phyloP scores from a whole-genome alignment of 2,888 invertebrate species.

The Endotricha flammealis region DNA sequence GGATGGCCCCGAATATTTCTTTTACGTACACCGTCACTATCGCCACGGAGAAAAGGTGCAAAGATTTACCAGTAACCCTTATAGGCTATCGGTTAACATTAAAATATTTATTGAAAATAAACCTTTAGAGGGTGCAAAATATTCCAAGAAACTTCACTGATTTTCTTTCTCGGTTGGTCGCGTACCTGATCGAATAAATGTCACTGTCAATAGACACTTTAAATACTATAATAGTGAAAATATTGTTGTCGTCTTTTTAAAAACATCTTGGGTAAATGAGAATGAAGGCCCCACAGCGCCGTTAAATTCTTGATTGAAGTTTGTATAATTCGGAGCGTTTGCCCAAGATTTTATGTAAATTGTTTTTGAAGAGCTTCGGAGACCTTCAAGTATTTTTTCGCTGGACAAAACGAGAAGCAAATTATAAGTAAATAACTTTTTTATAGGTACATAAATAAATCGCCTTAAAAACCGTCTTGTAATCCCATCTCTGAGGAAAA shows the following conservation, averaged over 20 bases:
- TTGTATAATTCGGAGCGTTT: conserved; percentile 57
- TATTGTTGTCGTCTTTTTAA: too few relatives aligned
- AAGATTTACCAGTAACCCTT: conserved; percentile 59
- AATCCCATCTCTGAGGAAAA: conserved; percentile 4
- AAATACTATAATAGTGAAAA: too few relatives aligned
- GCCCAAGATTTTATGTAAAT: conserved; percentile 59
- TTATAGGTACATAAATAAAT: conserved; percentile 26
- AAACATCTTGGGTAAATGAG: too few relatives aligned
- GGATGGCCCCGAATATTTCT: conserved; percentile 63
- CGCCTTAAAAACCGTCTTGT: conserved; percentile 21
- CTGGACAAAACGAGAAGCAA: conserved; percentile 31
- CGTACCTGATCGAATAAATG: too few relatives aligned
- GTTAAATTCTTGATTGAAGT: conserved; percentile 50
- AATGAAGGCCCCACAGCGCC: neutral
- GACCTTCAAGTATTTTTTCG: conserved; percentile 29
- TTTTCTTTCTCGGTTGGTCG: conserved; percentile 35
- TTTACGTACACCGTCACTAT: conserved; percentile 44
- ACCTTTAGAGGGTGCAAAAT: conserved; percentile 34
- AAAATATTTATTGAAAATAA: conserved; percentile 58
- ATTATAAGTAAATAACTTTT: conserved; percentile 28
- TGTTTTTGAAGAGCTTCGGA: conserved; percentile 40
- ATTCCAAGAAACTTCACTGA: conserved; percentile 30
- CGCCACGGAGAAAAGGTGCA: conserved; percentile 55
- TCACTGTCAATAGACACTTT: too few relatives aligned
- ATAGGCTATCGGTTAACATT: conserved; percentile 51